A percentile compares a stretch with the other conserved stretches of the same genome.
Conservation (phyloP, 2,113 vertebrate genomes). For the Thunnus thynnus region DNA sequence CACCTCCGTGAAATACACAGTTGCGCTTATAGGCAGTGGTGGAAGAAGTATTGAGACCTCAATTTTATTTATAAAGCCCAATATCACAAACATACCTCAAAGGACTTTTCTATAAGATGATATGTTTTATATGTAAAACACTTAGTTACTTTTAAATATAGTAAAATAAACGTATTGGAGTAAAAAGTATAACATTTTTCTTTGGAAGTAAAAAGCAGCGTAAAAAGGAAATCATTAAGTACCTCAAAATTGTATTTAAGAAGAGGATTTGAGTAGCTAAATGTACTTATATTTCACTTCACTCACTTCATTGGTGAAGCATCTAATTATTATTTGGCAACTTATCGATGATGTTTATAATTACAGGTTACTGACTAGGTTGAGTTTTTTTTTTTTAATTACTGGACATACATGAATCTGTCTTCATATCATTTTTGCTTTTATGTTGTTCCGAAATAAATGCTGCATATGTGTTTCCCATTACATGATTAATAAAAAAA, state of each 20-base stretch:
- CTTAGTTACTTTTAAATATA: background rate
- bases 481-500: background rate
- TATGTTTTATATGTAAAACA: background rate
- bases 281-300: no score
- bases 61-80: no score
- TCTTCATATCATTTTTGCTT: no score
- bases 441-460: background rate
- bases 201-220: background rate
- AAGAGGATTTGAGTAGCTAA: no score
- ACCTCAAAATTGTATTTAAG: no score
- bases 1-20: slow-evolving; percentile 12
- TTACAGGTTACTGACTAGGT: no score
- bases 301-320: background rate
- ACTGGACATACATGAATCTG: no score
- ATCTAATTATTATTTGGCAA: background rate
- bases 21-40: no score
- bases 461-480: background rate
- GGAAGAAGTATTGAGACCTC: background rate
- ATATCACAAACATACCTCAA: no score
- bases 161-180: background rate
- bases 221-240: background rate
- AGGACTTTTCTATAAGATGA: no score
- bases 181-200: background rate
- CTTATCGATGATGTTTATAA: no score
- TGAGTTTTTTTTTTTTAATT: no score